These are phyloP conservation scores for Aselliscus stoliczkanus DNA, from an alignment of 2,797 vertebrate genomes.

Conservation along the genomic window DNA sequence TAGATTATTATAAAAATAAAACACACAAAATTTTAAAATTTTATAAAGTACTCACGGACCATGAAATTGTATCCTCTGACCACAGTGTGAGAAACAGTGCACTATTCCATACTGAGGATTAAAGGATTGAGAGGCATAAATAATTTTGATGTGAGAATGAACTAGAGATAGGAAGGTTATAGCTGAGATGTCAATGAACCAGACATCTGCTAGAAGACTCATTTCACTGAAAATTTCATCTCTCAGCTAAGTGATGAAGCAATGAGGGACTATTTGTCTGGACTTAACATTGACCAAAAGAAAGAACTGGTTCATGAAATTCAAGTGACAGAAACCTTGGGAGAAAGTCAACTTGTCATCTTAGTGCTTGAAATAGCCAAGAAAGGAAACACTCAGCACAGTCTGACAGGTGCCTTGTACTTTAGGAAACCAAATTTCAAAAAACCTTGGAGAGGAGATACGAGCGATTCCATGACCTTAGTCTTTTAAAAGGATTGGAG, in stretches of 20 bases:
- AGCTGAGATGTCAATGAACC: background rate
- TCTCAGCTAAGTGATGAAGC: conserved; percentile 23
- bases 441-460: conserved; percentile 36
- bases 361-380: conserved; percentile 51
- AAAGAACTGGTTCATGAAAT: conserved; percentile 64
- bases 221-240: conserved; percentile 34
- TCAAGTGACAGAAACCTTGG: conserved; percentile 65
- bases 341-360: conserved; percentile 71
- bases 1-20: conserved; percentile 24
- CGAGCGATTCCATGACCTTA: background rate
- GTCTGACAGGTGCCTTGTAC: conserved; percentile 48
- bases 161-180: background rate
- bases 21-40: background rate
- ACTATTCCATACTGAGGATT: background rate
- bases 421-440: conserved; percentile 55
- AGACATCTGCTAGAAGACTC: conserved; percentile 28
- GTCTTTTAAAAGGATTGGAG: background rate
- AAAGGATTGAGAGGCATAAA: background rate
- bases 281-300: conserved; percentile 60
- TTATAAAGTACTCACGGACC: background rate
- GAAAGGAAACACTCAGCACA: conserved; percentile 51
- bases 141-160: conserved; percentile 19
- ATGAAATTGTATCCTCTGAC: background rate
- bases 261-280: conserved; percentile 46
- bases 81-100: background rate